These are phyloP conservation scores for Ginglymostoma cirratum DNA, from an alignment of 2,113 vertebrate species.

Conservation along the genomic window DNA sequence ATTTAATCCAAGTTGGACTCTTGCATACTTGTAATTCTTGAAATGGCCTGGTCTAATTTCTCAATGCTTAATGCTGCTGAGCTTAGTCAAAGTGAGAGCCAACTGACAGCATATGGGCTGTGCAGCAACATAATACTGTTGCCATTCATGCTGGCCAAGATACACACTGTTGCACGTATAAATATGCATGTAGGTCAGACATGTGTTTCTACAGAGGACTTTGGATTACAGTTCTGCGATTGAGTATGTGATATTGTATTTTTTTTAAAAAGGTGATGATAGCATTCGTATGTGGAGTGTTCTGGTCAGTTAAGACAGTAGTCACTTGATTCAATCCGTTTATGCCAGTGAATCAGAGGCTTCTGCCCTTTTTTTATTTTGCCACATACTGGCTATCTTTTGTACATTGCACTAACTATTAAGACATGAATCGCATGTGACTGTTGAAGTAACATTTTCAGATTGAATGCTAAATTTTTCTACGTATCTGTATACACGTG, in stretches of 20 bases:
- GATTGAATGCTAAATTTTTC: neutral
- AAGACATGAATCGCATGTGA: neutral
- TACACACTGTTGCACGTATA: neutral
- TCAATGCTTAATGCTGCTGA: neutral
- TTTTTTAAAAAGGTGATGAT: neutral
- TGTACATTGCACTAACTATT: neutral
- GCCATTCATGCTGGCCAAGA: neutral
- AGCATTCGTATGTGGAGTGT: neutral
- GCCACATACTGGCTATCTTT: neutral
- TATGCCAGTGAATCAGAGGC: neutral
- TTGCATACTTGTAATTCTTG: neutral
- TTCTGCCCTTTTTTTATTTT: neutral
- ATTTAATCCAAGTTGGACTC: neutral
- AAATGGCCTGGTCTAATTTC: neutral
- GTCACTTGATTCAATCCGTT: neutral
- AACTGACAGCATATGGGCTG: neutral
- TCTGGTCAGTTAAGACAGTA: neutral
- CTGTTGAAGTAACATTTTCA: neutral
- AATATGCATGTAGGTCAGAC: neutral
- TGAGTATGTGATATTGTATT: neutral
- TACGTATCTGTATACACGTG: neutral
- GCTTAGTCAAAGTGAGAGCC: neutral
- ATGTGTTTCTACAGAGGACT: neutral
- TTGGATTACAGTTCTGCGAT: neutral
- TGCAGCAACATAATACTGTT: neutral